Conservation (phyloP, 2,888 invertebrate genomes). For the Leptothorax acervorum region DNA sequence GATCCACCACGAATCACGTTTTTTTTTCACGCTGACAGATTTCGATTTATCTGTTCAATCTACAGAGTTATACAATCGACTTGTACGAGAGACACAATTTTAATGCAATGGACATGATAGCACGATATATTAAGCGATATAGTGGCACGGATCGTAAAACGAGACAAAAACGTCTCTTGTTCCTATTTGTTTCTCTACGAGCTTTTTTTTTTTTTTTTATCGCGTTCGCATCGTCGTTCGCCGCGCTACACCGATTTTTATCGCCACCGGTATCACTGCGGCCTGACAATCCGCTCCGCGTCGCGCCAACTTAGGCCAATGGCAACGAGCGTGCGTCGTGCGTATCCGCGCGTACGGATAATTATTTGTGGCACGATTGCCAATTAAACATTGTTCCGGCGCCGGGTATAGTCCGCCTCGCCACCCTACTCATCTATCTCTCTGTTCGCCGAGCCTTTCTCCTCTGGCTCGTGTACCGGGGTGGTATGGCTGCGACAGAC, state of each 20-base stretch:
- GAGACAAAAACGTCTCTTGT: background rate
- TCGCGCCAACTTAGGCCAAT: constrained; percentile 55
- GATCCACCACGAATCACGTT: background rate
- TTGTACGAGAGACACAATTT: background rate
- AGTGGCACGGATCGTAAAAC: background rate
- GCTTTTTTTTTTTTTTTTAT: background rate
- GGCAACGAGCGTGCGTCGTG: constrained; percentile 45
- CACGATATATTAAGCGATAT: background rate
- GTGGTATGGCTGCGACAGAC: constrained; percentile 76
- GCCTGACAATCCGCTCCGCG: constrained; percentile 35
- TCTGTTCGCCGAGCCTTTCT: constrained; percentile 32
- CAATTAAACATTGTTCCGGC: constrained; percentile 72
- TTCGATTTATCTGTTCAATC: background rate
- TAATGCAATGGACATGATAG: background rate
- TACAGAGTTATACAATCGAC: constrained; percentile 5
- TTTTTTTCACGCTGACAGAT: background rate
- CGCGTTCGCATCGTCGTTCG: constrained; percentile 13
- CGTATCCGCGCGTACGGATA: constrained; percentile 57
- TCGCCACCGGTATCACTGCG: constrained; percentile 46
- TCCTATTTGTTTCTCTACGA: background rate
- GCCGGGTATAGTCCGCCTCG: constrained; percentile 48
- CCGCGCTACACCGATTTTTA: constrained; percentile 63
- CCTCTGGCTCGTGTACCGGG: constrained; percentile 42
- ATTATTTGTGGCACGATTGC: constrained; percentile 73
- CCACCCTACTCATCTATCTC: constrained; percentile 48